phyloP scores from a whole-genome alignment of 2,888 invertebrate species.

The Coenonympha arcania region DNA sequence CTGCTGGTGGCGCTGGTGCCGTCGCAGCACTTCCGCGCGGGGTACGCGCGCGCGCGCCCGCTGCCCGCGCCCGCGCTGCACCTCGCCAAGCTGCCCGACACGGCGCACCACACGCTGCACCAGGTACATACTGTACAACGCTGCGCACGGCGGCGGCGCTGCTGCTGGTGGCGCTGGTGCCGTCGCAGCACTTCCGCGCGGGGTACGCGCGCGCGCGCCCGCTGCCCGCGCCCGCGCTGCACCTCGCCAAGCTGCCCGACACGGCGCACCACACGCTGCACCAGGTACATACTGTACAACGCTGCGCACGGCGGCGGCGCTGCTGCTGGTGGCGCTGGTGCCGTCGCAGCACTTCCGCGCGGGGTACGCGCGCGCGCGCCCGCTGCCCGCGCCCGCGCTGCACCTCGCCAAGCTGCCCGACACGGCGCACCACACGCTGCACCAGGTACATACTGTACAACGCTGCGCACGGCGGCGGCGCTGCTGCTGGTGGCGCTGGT shows the following conservation, averaged over 20 bases:
- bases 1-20: constrained; percentile 92
- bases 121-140: constrained; percentile 45
- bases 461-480: constrained; percentile 89
- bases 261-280: constrained; percentile 73
- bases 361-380: constrained; percentile 80
- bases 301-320: constrained; percentile 89
- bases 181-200: constrained; percentile 91
- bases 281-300: constrained; percentile 45
- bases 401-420: constrained; percentile 56
- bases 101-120: constrained; percentile 72
- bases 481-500: constrained; percentile 91
- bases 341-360: constrained; percentile 93
- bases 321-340: constrained; percentile 90
- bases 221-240: constrained; percentile 64
- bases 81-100: constrained; percentile 55
- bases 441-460: constrained; percentile 48
- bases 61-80: constrained; percentile 62
- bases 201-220: constrained; percentile 81
- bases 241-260: constrained; percentile 52
- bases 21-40: constrained; percentile 90
- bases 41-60: constrained; percentile 80
- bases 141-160: constrained; percentile 90
- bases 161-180: constrained; percentile 90
- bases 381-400: constrained; percentile 64
- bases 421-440: constrained; percentile 72